phyloP scores from a whole-genome alignment of 2,797 vertebrate genomes.

The Rachycentron canadum region DNA sequence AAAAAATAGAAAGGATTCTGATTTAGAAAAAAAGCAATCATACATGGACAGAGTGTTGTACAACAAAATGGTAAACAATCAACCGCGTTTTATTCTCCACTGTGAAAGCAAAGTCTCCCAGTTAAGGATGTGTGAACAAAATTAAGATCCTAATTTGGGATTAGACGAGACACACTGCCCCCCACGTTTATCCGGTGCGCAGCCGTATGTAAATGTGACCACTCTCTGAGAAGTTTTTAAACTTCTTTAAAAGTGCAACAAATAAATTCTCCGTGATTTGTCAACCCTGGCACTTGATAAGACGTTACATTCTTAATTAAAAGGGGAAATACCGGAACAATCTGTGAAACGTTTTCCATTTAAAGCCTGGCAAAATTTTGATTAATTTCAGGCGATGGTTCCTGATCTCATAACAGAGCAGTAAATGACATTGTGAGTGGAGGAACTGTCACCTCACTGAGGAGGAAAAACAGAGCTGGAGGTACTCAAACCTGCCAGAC shows the following conservation, averaged over 20 bases:
- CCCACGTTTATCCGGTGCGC: constrained; percentile 62
- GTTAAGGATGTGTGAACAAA: constrained; percentile 48
- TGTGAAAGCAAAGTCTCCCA: constrained; percentile 32
- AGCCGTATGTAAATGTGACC: constrained; percentile 66
- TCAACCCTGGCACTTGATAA: constrained; percentile 80
- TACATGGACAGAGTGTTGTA: not conserved
- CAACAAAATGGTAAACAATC: constrained; percentile 24
- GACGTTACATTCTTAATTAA: constrained; percentile 78
- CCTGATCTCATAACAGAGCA: constrained; percentile 78
- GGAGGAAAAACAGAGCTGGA: constrained; percentile 4
- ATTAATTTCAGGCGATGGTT: constrained; percentile 75
- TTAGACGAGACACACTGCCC: constrained; percentile 49
- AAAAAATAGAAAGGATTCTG: too few species aligned
- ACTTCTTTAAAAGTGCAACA: constrained; percentile 64
- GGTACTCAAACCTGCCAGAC: not conserved
- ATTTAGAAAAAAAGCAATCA: not conserved
- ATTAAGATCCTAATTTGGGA: constrained; percentile 77
- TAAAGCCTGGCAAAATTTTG: constrained; percentile 73
- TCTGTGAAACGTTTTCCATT: constrained; percentile 79
- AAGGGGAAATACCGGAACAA: constrained; percentile 79
- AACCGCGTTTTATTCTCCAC: not conserved
- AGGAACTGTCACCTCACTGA: constrained; percentile 22
- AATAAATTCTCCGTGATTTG: constrained; percentile 73
- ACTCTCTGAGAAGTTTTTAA: constrained; percentile 57
- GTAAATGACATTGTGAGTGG: constrained; percentile 76